Evolutionary conservation across 2,113 vertebrate species (phyloP).

Genomic region (Mesocricetus auratus): DNA sequence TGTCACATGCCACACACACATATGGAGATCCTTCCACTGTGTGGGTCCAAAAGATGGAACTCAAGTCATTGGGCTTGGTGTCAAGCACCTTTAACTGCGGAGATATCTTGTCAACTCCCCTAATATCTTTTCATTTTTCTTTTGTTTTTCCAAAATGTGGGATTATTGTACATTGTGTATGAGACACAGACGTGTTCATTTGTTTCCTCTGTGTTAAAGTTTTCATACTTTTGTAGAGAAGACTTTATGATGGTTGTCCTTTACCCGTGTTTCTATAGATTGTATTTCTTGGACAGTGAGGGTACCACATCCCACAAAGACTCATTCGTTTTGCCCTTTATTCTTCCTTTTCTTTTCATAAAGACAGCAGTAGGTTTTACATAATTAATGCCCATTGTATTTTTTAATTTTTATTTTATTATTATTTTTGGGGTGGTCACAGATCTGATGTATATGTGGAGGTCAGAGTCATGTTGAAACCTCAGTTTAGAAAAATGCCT

Average conservation of each 20-base stretch:
- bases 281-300: neutral
- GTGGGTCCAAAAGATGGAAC: neutral
- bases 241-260: neutral
- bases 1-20: neutral
- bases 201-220: neutral
- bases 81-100: neutral
- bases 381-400: neutral
- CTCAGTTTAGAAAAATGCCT: neutral
- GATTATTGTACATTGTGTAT: neutral
- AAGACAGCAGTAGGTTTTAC: neutral
- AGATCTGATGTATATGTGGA: neutral
- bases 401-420: neutral
- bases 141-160: conserved; percentile 23
- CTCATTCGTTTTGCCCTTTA: neutral
- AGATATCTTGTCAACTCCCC: too few species aligned
- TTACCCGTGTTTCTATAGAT: neutral
- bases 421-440: neutral
- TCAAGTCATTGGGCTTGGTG: neutral
- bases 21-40: neutral
- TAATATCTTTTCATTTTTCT: neutral
- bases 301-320: neutral
- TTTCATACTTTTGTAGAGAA: neutral
- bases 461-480: neutral
- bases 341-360: conserved; percentile 15
- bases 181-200: neutral